Conservation (phyloP, 92 coral and sea anemone genomes). For the Siderastrea siderea region DNA sequence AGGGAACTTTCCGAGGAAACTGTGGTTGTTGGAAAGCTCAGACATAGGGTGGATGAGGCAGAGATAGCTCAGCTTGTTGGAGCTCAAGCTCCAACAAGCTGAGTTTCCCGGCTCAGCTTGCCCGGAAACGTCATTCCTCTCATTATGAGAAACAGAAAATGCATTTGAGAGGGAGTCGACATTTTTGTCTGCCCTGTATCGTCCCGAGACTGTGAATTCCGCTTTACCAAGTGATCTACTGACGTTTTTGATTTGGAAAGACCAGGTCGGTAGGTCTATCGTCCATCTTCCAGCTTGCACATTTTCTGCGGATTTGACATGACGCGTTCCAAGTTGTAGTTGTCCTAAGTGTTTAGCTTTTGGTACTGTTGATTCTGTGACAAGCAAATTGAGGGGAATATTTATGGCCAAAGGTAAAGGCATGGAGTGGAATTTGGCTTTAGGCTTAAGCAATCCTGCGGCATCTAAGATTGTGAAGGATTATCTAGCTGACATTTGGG, state of each 20-base stretch:
- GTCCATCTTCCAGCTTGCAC: not conserved
- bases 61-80: not conserved
- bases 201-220: not conserved
- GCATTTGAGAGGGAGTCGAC: not conserved
- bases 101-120: too few relatives aligned
- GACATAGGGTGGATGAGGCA: not conserved
- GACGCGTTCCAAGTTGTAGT: not conserved
- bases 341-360: constrained; percentile 8
- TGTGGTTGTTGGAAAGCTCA: not conserved
- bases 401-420: not conserved
- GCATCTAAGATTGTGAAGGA: constrained; percentile 15
- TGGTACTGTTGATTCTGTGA: constrained; percentile 35
- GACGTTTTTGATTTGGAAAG: constrained; percentile 23
- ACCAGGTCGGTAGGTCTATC: not conserved
- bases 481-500: not conserved
- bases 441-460: constrained; percentile 37
- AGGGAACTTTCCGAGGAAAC: not conserved
- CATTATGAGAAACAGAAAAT: not conserved
- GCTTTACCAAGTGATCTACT: not conserved
- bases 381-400: constrained; percentile 27
- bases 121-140: not conserved
- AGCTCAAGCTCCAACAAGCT: too few relatives aligned
- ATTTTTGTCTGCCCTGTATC: not conserved
- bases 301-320: not conserved
- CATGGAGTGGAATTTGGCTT: constrained; percentile 13